phyloP scores from a whole-genome alignment of 1,140 invertebrate genomes.

The Drosophila willistoni region DNA sequence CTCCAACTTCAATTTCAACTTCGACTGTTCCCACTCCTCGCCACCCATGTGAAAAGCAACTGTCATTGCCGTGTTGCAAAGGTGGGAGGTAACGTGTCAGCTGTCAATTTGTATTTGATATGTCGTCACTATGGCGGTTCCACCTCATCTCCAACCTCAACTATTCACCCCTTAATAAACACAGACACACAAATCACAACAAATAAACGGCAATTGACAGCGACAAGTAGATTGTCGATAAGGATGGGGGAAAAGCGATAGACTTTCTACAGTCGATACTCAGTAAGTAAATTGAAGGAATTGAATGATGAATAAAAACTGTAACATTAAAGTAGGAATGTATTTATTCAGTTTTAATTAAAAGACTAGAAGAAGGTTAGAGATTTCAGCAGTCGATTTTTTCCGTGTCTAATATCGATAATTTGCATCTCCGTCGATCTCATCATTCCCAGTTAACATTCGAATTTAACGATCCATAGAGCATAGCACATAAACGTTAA shows the following conservation, averaged over 20 bases:
- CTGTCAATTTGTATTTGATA: constrained; percentile 77
- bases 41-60: constrained; percentile 29
- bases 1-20: neutral
- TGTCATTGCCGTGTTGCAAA: constrained; percentile 39
- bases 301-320: too few species aligned
- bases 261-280: constrained; percentile 22
- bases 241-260: neutral
- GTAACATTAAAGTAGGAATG: too few species aligned
- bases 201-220: constrained; percentile 78
- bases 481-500: too few species aligned
- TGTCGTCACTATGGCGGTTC: constrained; percentile 43
- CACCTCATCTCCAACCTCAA: neutral
- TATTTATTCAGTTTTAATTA: too few species aligned
- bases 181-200: constrained; percentile 68
- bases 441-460: too few species aligned
- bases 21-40: neutral
- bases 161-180: constrained; percentile 15
- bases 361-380: too few species aligned
- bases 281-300: too few species aligned
- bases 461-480: too few species aligned
- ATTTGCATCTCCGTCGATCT: too few species aligned
- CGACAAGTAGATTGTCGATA: constrained; percentile 56
- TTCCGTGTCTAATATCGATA: too few species aligned
- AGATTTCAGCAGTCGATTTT: too few species aligned
- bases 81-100: constrained; percentile 61